Percentiles rank a stretch among this genome's conserved stretches.
Evolutionary conservation across 2,113 vertebrate genomes (phyloP).

Genomic region (Myrmecophaga tridactyla): DNA sequence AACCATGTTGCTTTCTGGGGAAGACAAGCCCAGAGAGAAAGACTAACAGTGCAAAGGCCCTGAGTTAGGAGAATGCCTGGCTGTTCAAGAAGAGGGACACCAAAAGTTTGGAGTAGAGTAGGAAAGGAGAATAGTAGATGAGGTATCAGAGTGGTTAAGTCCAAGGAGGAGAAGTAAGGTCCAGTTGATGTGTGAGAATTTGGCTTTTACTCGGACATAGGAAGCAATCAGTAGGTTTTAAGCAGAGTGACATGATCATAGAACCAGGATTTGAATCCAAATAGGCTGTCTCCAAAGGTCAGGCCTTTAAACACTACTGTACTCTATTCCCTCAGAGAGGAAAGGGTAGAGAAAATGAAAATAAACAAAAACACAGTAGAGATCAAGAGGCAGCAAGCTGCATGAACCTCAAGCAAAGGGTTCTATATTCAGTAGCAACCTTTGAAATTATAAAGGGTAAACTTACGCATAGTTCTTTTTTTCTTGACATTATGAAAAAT

Average conservation of each 20-base stretch:
- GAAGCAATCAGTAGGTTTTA: neutral
- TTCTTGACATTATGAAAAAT: slow-evolving; percentile 8
- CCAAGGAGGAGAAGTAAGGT: neutral
- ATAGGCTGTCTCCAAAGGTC: neutral
- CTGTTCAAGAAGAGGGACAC: neutral
- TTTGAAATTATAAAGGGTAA: slow-evolving; percentile 14
- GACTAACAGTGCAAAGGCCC: neutral
- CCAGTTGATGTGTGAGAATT: neutral
- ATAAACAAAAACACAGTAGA: neutral
- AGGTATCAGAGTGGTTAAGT: neutral
- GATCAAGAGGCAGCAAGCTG: neutral
- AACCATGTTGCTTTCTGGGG: neutral
- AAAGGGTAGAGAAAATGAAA: neutral
- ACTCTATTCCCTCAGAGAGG: neutral
- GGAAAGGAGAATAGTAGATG: neutral
- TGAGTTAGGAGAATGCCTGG: neutral
- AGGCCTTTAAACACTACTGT: neutral
- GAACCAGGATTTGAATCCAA: neutral
- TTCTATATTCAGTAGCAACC: slow-evolving; percentile 8
- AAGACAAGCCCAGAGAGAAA: neutral
- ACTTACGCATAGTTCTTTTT: neutral
- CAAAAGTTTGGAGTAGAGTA: neutral
- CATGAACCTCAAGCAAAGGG: neutral
- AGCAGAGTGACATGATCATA: neutral
- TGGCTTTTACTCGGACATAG: neutral